Evolutionary conservation across 2,888 invertebrate species (phyloP).

Genomic region (Drosophila lacicola): DNA sequence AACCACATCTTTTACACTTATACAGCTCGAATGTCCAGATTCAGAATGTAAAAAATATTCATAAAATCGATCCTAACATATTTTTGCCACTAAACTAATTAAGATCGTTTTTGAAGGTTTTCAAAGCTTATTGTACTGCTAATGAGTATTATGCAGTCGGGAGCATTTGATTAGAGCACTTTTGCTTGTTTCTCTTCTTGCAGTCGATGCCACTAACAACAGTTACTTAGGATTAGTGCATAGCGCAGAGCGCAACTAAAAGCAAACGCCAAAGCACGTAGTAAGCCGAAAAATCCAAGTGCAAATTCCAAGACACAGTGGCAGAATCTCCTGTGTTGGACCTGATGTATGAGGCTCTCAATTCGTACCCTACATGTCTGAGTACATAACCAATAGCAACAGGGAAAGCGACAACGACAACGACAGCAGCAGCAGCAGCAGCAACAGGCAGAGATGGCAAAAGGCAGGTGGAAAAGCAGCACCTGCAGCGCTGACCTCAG

Average conservation of each 20-base stretch:
- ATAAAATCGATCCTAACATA: too few species aligned
- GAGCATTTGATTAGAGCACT: too few species aligned
- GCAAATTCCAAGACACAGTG: slow-evolving; percentile 52
- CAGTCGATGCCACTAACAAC: slow-evolving; percentile 60
- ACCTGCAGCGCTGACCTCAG: slow-evolving; percentile 80
- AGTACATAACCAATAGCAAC: slow-evolving; percentile 67
- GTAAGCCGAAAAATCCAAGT: slow-evolving; percentile 70
- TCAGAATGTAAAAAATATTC: too few species aligned
- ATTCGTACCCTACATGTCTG: slow-evolving; percentile 53
- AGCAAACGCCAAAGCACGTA: slow-evolving; percentile 76
- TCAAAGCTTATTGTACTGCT: too few species aligned
- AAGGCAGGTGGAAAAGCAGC: slow-evolving; percentile 50
- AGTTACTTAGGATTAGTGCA: slow-evolving; percentile 74
- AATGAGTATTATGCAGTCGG: too few species aligned
- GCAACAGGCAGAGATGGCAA: slow-evolving; percentile 23
- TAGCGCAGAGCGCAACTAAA: slow-evolving; percentile 64
- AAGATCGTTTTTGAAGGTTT: too few species aligned
- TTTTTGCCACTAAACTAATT: too few species aligned
- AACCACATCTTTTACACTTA: too few species aligned
- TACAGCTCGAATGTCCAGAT: too few species aligned
- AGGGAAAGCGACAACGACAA: slow-evolving; percentile 36
- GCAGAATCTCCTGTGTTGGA: slow-evolving; percentile 19
- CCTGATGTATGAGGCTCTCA: slow-evolving; percentile 51
- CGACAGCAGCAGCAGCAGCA: slow-evolving; percentile 17
- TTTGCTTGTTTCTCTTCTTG: slow-evolving; percentile 4